phyloP scores from a whole-genome alignment of 2,113 vertebrate species.

The Oncorhynchus keta region DNA sequence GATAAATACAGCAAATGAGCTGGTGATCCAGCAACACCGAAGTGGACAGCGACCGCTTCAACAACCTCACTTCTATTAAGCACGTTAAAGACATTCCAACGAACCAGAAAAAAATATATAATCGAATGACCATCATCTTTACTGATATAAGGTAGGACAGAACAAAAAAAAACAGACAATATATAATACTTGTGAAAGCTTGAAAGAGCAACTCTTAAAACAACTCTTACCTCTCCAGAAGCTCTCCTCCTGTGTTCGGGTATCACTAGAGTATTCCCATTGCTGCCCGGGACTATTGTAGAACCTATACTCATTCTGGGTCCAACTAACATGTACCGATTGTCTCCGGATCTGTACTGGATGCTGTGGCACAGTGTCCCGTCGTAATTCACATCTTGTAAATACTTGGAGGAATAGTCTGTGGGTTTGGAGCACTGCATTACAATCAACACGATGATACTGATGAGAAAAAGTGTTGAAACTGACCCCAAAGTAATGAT shows the following conservation, averaged over 20 bases:
- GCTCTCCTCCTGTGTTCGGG: constrained; percentile 19
- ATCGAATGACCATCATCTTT: neutral
- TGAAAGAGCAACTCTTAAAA: no score
- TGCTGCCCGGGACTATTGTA: constrained; percentile 32
- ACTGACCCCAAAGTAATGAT: constrained; percentile 46
- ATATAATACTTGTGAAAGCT: neutral
- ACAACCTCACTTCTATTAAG: neutral
- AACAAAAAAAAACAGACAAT: neutral
- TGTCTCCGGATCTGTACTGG: constrained; percentile 52
- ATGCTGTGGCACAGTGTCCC: constrained; percentile 49
- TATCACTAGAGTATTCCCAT: constrained; percentile 39
- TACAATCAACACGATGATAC: constrained; percentile 38
- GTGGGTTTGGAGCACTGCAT: constrained; percentile 43
- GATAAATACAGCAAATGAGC: neutral
- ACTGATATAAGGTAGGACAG: no score
- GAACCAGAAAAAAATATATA: neutral
- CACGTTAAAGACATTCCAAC: neutral
- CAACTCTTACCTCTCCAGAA: constrained; percentile 43
- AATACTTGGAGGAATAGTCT: constrained; percentile 34
- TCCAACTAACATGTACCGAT: constrained; percentile 52
- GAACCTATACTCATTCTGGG: constrained; percentile 45
- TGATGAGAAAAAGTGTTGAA: constrained; percentile 44
- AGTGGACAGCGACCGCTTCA: neutral
- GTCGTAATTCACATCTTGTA: constrained; percentile 36
- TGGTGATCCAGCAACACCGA: neutral